Evolutionary conservation across 2,797 vertebrate genomes (phyloP), one percentile per base, ranked within the genome.

Genomic region (Choloepus didactylus): DNA sequence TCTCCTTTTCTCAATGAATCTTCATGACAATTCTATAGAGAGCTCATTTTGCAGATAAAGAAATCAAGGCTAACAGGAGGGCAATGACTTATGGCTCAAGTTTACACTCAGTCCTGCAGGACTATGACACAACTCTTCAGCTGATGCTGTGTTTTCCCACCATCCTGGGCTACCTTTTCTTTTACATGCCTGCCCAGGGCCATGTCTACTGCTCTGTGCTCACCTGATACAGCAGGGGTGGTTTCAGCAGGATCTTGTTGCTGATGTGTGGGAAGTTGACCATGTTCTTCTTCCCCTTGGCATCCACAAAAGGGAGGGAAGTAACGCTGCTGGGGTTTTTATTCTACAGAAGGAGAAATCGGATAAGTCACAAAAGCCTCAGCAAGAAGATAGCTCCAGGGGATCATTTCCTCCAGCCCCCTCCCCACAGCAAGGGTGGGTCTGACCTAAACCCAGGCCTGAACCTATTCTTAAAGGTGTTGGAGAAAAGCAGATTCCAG

Each of bases 221-320:
- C 95, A 98, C 98, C 97, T 96, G 98, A 72, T 96, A 69, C 27
- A 89, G 84, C 2, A 82, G 54, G 6, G 97, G 60, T 49, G 92
- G 62, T 56, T 95, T 97, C 75, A 96, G 94, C 76, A 97, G 64
- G 79, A 93, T 84, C 95, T 97, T 98, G 14, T 82, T 96, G 92
- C 95, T 80, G 96, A 97, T 96, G 59, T 54, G 94, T 93, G 98
- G 96, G 84, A 98, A 95, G 91, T 77, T 97, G 83, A 96, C 70
- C 91, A 97, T 90, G 87, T 84, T 97, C 75, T 97, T 95, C 92
- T 95, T 98, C 23, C 67, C 95, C 56, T 97, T 97, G 85, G 93
- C 67, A 67, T 98, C 98, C 97, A 98, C 88, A 49, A 95, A 97
- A 64, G 98, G 97, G 75, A 98, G 88, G 41, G 97, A 97, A 54